Evolutionary conservation across 2,888 invertebrate genomes (phyloP).

Genomic region (Ennomos quercinarius): DNA sequence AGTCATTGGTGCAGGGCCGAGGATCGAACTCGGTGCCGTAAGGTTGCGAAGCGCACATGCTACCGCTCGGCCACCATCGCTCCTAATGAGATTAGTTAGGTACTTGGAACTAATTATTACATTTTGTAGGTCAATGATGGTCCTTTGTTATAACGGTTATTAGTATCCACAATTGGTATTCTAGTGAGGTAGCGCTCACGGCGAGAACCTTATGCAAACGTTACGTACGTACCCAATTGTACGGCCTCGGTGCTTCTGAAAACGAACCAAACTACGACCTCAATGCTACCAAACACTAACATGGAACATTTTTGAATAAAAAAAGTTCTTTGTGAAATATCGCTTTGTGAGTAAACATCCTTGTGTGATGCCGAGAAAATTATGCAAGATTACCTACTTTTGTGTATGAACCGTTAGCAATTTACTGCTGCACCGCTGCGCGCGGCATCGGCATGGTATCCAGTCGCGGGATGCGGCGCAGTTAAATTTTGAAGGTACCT

Average conservation of each 20-base stretch:
- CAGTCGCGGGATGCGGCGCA: slow-evolving; percentile 23
- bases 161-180: slow-evolving; percentile 51
- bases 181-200: slow-evolving; percentile 48
- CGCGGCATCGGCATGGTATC: slow-evolving; percentile 26
- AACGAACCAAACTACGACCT: slow-evolving; percentile 36
- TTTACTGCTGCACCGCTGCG: slow-evolving; percentile 26
- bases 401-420: slow-evolving; percentile 35
- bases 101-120: too few species aligned
- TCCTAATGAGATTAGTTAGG: too few species aligned
- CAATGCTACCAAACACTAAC: slow-evolving; percentile 43
- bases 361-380: slow-evolving; percentile 17
- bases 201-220: slow-evolving; percentile 68
- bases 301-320: slow-evolving; percentile 31
- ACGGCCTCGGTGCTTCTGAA: slow-evolving; percentile 54
- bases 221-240: slow-evolving; percentile 50
- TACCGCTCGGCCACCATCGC: too few species aligned
- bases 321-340: slow-evolving; percentile 21
- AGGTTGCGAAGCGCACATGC: too few species aligned
- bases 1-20: too few species aligned
- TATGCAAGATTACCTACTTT: slow-evolving; percentile 28
- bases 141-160: slow-evolving; percentile 15
- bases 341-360: slow-evolving; percentile 27
- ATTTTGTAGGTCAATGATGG: not conserved
- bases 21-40: too few species aligned
- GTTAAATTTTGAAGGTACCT: slow-evolving; percentile 10